Percentiles rank a stretch among this genome's conserved stretches.
phyloP scores from a whole-genome alignment of 2,113 vertebrate genomes.

The Eupsittula cactorum region DNA sequence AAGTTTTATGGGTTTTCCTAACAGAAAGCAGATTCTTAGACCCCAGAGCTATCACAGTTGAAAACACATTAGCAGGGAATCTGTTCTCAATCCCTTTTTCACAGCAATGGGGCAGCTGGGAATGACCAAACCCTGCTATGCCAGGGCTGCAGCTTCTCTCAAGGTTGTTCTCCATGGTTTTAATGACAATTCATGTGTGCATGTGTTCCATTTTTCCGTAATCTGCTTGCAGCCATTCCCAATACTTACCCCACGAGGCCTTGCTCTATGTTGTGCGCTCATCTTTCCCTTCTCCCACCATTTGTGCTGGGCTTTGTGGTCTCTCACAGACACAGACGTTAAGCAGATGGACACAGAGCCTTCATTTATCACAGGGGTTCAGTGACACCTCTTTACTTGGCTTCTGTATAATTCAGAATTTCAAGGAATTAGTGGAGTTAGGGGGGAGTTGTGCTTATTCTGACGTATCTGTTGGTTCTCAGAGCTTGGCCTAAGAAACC shows the following conservation, averaged over 20 bases:
- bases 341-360: neutral
- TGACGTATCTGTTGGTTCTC: neutral
- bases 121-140: neutral
- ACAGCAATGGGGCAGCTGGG: neutral
- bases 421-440: neutral
- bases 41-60: neutral
- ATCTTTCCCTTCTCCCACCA: neutral
- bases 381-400: neutral
- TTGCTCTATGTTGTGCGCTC: rapidly evolving
- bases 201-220: neutral
- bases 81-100: neutral
- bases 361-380: neutral
- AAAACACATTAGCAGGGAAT: neutral
- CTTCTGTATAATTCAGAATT: neutral
- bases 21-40: constrained; percentile 25
- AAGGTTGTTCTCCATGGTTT: neutral
- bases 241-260: neutral
- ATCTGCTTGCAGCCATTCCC: neutral
- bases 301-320: neutral
- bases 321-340: neutral
- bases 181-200: neutral
- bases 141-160: neutral
- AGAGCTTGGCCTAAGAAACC: neutral
- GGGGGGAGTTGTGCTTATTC: neutral
- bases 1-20: constrained; percentile 27